Conservation (phyloP, 2,888 invertebrate species). For the Blomia tropicalis region DNA sequence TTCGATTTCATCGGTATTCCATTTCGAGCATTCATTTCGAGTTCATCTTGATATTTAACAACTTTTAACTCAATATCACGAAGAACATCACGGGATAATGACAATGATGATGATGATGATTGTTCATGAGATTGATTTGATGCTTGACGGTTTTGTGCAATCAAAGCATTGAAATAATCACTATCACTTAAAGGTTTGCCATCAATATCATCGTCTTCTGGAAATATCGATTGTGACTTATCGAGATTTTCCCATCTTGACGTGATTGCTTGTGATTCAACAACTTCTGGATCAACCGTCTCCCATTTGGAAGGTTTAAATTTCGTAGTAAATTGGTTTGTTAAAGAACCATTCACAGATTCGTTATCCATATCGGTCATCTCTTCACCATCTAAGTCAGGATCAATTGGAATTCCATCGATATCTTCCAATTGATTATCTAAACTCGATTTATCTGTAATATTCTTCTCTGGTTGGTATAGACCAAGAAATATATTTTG, state of each 20-base stretch:
- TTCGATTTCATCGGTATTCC: conserved; percentile 48
- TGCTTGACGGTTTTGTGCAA: conserved; percentile 22
- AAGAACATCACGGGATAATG: conserved; percentile 33
- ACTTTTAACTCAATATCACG: conserved; percentile 85
- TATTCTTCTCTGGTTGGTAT: conserved; percentile 27
- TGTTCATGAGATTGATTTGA: conserved; percentile 23
- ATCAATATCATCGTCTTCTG: conserved; percentile 11
- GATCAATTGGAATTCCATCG: conserved; percentile 33
- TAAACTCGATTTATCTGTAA: not conserved
- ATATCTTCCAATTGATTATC: conserved; percentile 43
- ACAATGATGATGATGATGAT: not conserved
- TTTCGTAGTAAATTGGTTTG: conserved; percentile 25
- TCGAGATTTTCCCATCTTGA: conserved; percentile 61
- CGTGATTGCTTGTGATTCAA: conserved; percentile 58
- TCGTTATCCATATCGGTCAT: conserved; percentile 39
- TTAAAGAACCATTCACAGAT: not conserved
- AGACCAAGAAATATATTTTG: conserved; percentile 81
- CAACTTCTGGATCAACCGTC: conserved; percentile 71
- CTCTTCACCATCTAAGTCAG: conserved; percentile 33
- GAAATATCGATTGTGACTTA: not conserved
- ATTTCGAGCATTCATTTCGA: conserved; percentile 64
- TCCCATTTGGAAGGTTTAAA: conserved; percentile 90
- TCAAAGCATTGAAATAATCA: not conserved
- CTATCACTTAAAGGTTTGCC: conserved; percentile 5
- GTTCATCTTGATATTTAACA: conserved; percentile 84